A percentile compares a stretch with the other conserved stretches of the same genome.
Evolutionary conservation across 2,113 vertebrate genomes (phyloP).

Genomic region (Xiphorhynchus elegans): DNA sequence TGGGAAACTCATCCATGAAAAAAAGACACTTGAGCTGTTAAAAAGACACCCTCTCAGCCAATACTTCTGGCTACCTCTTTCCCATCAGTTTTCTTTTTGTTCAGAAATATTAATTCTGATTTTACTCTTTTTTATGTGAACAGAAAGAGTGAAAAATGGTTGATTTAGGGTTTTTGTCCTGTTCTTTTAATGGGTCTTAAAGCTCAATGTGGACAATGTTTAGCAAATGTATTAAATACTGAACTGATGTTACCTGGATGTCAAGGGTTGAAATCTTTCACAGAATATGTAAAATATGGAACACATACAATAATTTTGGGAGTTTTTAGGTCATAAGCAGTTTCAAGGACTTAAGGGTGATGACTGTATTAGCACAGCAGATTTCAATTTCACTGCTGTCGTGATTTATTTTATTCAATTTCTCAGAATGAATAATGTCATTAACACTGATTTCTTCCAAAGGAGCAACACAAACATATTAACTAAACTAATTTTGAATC

Average conservation of each 20-base stretch:
- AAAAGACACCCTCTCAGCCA: neutral
- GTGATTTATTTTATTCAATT: constrained; percentile 25
- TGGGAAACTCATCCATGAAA: neutral
- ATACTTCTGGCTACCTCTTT: neutral
- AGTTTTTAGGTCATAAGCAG: neutral
- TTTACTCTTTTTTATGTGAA: neutral
- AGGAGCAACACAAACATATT: neutral
- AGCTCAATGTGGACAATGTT: neutral
- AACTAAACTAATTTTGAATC: neutral
- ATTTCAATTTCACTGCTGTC: constrained; percentile 13
- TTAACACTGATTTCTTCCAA: constrained; percentile 13
- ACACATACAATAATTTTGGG: neutral
- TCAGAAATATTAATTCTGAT: neutral
- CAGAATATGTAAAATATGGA: neutral
- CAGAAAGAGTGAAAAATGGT: neutral
- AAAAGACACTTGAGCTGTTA: neutral
- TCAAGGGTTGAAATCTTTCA: neutral
- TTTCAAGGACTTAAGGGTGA: neutral
- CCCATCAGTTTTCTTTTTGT: neutral
- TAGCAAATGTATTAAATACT: neutral
- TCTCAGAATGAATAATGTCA: neutral
- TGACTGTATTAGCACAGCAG: neutral
- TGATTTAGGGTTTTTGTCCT: fast-evolving
- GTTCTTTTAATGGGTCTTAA: neutral
- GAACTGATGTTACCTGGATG: neutral